Evolutionary conservation across 2,113 vertebrate species (phyloP).

Genomic region (Rhizomys pruinosus): DNA sequence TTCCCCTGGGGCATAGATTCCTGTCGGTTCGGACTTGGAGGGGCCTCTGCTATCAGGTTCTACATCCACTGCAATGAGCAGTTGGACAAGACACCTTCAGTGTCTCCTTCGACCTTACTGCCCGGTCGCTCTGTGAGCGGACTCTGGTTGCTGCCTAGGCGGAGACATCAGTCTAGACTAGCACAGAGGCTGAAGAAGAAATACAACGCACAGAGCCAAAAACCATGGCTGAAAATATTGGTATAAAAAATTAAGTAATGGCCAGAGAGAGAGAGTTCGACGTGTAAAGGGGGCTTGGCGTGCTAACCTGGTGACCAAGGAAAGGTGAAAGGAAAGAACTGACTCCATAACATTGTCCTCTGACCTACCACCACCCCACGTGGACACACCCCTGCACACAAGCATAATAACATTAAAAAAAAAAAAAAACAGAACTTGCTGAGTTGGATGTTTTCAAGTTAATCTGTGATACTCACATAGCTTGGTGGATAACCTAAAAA

Average conservation of each 20-base stretch:
- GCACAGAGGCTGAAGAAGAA: background rate
- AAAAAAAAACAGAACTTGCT: background rate
- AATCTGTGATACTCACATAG: background rate
- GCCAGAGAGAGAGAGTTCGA: background rate
- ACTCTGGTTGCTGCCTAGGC: background rate
- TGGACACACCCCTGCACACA: no score
- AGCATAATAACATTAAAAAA: no score
- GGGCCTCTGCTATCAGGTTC: background rate
- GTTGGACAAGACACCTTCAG: background rate
- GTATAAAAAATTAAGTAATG: background rate
- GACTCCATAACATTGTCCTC: background rate
- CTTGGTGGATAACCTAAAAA: background rate
- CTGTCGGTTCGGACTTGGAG: background rate
- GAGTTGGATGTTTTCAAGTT: background rate
- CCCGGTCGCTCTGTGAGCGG: background rate
- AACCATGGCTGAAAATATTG: constrained; percentile 3
- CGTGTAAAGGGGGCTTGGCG: no score
- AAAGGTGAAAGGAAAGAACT: background rate
- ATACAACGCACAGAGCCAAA: background rate
- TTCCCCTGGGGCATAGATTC: background rate
- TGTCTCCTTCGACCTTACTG: background rate
- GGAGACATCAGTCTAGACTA: background rate
- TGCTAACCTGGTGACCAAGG: background rate
- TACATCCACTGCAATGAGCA: background rate
- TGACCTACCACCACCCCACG: background rate